Percentiles rank a stretch among this genome's conserved stretches.
These are phyloP conservation scores for Siniperca scherzeri DNA, from an alignment of 2,797 vertebrate genomes.

Conservation along the genomic window DNA sequence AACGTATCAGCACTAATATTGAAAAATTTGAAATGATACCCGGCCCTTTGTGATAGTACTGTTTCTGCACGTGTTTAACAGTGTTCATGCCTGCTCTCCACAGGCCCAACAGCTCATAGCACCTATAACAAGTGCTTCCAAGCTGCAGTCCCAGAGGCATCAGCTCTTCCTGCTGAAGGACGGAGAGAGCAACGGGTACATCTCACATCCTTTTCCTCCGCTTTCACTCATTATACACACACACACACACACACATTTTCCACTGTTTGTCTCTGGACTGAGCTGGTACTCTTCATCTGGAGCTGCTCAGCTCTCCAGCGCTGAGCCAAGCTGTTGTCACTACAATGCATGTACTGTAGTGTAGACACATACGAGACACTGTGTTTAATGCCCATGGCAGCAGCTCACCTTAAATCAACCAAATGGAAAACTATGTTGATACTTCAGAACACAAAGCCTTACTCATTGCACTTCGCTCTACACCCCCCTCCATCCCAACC, in stretches of 20 bases:
- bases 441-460: constrained; percentile 6
- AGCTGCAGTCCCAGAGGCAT: constrained; percentile 91
- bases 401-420: neutral
- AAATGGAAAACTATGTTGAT: constrained; percentile 20
- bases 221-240: neutral
- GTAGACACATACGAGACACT: neutral
- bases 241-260: neutral
- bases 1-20: neutral
- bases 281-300: neutral
- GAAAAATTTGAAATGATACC: too few species aligned
- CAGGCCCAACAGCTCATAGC: constrained; percentile 91
- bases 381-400: constrained; percentile 20
- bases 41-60: neutral
- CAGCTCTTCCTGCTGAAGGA: constrained; percentile 93
- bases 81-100: neutral
- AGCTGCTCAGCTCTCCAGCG: neutral
- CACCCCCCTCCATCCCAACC: neutral
- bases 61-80: neutral
- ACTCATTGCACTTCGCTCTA: neutral
- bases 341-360: constrained; percentile 24
- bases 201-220: neutral
- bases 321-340: constrained; percentile 19
- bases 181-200: constrained; percentile 86
- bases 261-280: neutral
- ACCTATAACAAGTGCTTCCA: constrained; percentile 91